Evolutionary conservation across 2,888 invertebrate species (phyloP).

Genomic region (Icerya purchasi): DNA sequence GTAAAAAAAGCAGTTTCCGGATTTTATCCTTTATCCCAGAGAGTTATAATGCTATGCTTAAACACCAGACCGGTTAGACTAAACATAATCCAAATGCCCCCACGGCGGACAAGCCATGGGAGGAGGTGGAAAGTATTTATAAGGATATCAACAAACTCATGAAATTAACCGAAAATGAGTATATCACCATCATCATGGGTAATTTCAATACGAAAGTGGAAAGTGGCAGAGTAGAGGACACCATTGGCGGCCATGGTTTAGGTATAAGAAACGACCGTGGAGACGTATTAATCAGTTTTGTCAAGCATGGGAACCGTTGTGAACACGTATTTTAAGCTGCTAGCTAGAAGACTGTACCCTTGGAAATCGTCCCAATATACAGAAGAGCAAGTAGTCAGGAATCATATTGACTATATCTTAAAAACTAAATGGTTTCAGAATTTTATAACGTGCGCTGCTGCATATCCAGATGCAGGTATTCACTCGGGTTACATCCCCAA

Average conservation of each 20-base stretch:
- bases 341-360: too few relatives aligned
- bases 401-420: too few relatives aligned
- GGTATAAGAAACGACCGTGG: not conserved
- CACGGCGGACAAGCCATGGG: not conserved
- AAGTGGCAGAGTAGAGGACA: not conserved
- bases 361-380: too few relatives aligned
- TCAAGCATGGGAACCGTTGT: too few relatives aligned
- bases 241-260: not conserved
- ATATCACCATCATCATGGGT: not conserved
- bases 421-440: too few relatives aligned
- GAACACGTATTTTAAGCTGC: too few relatives aligned
- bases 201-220: not conserved
- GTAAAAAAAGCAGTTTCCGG: not conserved
- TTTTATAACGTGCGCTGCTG: too few relatives aligned
- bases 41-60: not conserved
- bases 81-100: not conserved
- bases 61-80: not conserved
- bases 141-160: not conserved
- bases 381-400: too few relatives aligned
- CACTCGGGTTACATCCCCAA: too few relatives aligned
- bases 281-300: not conserved
- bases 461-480: too few relatives aligned
- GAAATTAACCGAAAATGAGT: not conserved
- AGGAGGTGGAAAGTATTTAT: too few relatives aligned
- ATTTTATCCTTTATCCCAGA: not conserved